Evolutionary conservation across 1,140 invertebrate species (phyloP).

Genomic region (Orchestia grillus): DNA sequence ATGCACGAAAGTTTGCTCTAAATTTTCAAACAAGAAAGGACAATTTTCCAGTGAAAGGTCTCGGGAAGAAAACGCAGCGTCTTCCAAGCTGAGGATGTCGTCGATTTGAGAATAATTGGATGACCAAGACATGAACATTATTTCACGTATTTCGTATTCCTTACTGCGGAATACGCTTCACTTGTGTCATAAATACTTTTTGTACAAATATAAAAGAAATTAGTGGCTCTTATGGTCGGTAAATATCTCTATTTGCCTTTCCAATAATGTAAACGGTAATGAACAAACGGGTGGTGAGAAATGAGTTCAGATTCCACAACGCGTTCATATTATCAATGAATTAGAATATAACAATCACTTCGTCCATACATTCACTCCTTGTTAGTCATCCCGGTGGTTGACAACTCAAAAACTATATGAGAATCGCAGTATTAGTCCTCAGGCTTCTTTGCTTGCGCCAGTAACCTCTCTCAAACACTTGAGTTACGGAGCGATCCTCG

Average conservation of each 20-base stretch:
- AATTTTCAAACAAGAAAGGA: not conserved
- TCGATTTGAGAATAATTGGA: not conserved
- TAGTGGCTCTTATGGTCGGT: not conserved
- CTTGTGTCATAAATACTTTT: not conserved
- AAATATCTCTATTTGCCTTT: not conserved
- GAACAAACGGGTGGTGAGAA: not conserved
- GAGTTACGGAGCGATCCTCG: not conserved
- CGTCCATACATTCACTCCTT: not conserved
- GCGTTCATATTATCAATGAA: not conserved
- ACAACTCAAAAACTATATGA: not conserved
- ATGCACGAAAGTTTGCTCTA: conserved; percentile 21
- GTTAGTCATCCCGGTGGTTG: not conserved
- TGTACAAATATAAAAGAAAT: not conserved
- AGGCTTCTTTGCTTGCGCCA: not conserved
- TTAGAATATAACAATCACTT: not conserved
- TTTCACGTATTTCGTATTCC: not conserved
- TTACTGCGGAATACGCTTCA: not conserved
- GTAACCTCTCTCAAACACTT: not conserved
- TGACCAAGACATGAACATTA: not conserved
- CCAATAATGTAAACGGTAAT: not conserved
- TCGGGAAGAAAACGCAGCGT: not conserved
- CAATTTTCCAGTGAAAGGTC: not conserved
- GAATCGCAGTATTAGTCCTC: not conserved
- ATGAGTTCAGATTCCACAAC: not conserved
- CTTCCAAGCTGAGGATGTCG: not conserved